phyloP scores from a whole-genome alignment of 2,888 invertebrate genomes.

The Osmoderma eremita region DNA sequence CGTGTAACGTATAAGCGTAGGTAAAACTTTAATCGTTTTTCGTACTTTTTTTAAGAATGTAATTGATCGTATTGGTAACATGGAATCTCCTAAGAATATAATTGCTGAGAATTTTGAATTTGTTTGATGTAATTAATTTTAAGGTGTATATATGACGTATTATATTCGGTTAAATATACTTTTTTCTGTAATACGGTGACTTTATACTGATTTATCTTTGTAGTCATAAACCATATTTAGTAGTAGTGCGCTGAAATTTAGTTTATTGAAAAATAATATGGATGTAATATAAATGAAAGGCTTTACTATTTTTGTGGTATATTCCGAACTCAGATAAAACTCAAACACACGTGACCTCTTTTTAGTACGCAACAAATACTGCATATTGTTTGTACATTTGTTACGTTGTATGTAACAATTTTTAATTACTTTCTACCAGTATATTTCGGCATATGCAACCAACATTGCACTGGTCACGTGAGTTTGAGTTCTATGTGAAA shows the following conservation, averaged over 20 bases:
- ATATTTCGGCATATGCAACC: no score
- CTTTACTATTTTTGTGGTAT: no score
- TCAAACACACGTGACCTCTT: no score
- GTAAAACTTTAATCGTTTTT: constrained; percentile 14
- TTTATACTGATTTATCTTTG: constrained; percentile 20
- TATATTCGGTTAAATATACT: constrained; percentile 25
- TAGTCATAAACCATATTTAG: background rate
- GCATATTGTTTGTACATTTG: no score
- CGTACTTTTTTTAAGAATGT: constrained; percentile 31
- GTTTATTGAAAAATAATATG: constrained; percentile 6
- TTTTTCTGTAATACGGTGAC: constrained; percentile 27
- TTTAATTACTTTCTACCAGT: no score
- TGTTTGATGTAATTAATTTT: constrained; percentile 33
- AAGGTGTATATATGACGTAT: constrained; percentile 33
- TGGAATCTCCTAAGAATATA: constrained; percentile 32
- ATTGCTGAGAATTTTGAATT: constrained; percentile 23
- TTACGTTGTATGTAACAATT: no score
- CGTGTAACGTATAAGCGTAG: constrained; percentile 12
- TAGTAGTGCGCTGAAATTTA: constrained; percentile 7
- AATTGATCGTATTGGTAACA: constrained; percentile 18
- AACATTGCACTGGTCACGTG: no score
- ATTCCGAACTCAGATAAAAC: no score
- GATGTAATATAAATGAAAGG: background rate
- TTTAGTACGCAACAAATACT: no score
- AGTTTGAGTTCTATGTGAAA: no score